Evolutionary conservation across 2,113 vertebrate genomes (phyloP), one percentile per base, ranked within the genome.

Genomic region (Ammodramus savannarum): DNA sequence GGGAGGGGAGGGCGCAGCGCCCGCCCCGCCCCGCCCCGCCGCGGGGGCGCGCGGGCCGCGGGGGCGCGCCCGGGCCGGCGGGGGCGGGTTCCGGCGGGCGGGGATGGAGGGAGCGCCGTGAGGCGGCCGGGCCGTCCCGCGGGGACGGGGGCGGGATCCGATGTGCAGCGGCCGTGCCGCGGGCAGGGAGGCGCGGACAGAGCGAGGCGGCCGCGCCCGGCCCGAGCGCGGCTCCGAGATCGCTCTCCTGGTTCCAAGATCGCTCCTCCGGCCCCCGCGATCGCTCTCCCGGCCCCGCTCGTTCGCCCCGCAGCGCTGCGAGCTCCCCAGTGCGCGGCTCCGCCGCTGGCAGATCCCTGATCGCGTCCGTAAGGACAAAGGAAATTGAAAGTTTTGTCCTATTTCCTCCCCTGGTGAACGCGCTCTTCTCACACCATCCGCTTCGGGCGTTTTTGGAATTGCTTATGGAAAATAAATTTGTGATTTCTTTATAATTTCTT

Each of bases 261-360:
- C 39, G 41, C 39, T 39, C 39, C 39, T n/a, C 39, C 39, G 11
- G 52, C 55, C 36, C 23, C 44, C 20, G 8, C 23, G 48, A 16
- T 49, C 26, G 26, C 7, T 31, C 51, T 1, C 18, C 19, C 8
- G 25, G 36, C 49, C 7, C 58, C n/a, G 27, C 26, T 58, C 32
- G 32, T 10, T 34, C n/a, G 21, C 63, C 3, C 1, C 21, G 1
- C 26, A 3, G 36, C 69, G 1, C 38, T 2, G 31, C 4, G 0
- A 15, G 0, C 19, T 10, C 4, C 36, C 0, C 0, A 1, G 1
- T 0, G 13, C 1, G 31, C 19, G 57, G 22, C 38, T 22, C 7
- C 36, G 0, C 19, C 32, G 27, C 62, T 2, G 48, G 17, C 13
- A 1, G 1, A 46, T 5, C 69, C 7, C 38, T 11, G 17, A 0